These are phyloP conservation scores for Poecilobothrus nobilitatus DNA, from an alignment of 2,888 invertebrate species.

Conservation along the genomic window DNA sequence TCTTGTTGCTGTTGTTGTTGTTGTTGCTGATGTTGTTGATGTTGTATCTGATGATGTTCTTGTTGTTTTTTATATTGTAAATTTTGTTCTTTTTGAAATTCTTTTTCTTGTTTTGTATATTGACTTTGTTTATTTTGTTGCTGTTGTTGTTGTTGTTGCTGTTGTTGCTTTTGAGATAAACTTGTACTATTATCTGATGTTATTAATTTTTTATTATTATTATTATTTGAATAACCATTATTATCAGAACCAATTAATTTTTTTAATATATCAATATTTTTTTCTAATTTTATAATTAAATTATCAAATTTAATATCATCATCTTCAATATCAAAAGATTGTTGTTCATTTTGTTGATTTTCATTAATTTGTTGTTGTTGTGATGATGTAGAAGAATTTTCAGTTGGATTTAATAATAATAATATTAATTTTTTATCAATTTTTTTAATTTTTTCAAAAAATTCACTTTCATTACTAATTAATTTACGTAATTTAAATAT, in stretches of 20 bases:
- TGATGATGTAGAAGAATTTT: slow-evolving; percentile 17
- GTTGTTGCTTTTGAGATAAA: background rate
- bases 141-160: background rate
- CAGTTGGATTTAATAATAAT: slow-evolving; percentile 37
- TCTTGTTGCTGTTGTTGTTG: slow-evolving; percentile 12
- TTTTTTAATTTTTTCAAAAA: slow-evolving; percentile 39
- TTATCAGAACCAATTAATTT: slow-evolving; percentile 33
- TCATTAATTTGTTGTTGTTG: background rate
- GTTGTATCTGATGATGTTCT: background rate
- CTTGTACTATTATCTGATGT: background rate
- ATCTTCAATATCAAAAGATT: slow-evolving; percentile 11
- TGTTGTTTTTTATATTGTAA: background rate
- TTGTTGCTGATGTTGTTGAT: background rate
- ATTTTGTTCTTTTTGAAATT: slow-evolving; percentile 10
- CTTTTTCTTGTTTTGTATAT: background rate
- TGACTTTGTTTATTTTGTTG: background rate
- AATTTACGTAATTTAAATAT: slow-evolving; percentile 31
- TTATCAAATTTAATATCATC: slow-evolving; percentile 26
- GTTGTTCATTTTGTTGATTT: slow-evolving; percentile 25
- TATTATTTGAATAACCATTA: slow-evolving; percentile 6
- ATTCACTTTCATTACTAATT: slow-evolving; percentile 32
- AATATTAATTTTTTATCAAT: slow-evolving; percentile 39
- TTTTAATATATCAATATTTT: slow-evolving; percentile 39
- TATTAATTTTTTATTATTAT: slow-evolving; percentile 9
- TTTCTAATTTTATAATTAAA: slow-evolving; percentile 36